Evolutionary conservation across 2,113 vertebrate species (phyloP).

Genomic region (Phalacrocorax brasilianus): DNA sequence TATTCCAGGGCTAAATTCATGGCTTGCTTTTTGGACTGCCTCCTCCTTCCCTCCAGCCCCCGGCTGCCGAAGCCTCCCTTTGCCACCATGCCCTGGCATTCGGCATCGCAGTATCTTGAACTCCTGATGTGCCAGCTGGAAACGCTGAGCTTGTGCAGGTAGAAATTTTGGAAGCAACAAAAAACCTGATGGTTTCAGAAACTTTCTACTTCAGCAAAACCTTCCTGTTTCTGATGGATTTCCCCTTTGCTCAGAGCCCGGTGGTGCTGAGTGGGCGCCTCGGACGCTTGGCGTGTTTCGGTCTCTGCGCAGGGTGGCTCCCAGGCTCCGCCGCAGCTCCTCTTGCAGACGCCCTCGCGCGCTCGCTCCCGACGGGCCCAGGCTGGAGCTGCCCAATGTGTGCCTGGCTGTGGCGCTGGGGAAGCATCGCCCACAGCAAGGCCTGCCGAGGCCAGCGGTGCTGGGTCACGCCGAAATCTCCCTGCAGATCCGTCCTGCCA

Average conservation of each 20-base stretch:
- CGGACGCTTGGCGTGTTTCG: rapidly evolving
- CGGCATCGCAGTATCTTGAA: background rate
- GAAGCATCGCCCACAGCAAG: rapidly evolving
- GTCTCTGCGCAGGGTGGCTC: background rate
- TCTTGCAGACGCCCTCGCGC: rapidly evolving
- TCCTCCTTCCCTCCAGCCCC: background rate
- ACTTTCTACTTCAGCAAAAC: background rate
- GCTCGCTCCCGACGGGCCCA: rapidly evolving
- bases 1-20: background rate
- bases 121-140: background rate
- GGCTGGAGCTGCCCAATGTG: background rate
- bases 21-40: background rate
- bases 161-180: background rate
- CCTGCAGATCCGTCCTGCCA: background rate
- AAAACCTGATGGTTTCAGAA: background rate
- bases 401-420: too few relatives aligned
- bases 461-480: background rate
- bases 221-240: background rate
- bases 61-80: background rate
- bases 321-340: background rate
- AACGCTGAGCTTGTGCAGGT: background rate
- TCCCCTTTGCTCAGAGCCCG: background rate
- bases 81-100: rapidly evolving
- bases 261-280: rapidly evolving
- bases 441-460: background rate